Conservation (phyloP, 2,888 invertebrate genomes). For the Mythimna vitellina region DNA sequence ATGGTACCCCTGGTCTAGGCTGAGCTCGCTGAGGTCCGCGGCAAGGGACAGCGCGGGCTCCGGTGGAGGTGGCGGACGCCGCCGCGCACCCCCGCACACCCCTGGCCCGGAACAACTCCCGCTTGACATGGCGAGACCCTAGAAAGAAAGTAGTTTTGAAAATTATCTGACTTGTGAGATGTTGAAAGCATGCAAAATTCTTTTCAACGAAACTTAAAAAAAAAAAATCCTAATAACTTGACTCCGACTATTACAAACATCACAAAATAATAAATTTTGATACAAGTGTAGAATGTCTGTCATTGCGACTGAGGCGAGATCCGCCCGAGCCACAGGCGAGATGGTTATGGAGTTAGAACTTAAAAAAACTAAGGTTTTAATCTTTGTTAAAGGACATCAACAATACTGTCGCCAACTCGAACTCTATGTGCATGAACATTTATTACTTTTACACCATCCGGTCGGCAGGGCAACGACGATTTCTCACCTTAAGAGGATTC, state of each 20-base stretch:
- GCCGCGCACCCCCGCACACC: constrained; percentile 83
- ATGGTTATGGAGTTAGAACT: too few relatives aligned
- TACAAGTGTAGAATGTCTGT: too few relatives aligned
- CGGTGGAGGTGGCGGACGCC: constrained; percentile 86
- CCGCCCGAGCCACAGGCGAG: too few relatives aligned
- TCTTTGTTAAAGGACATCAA: too few relatives aligned
- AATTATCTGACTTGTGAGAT: background rate
- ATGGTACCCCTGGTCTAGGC: constrained; percentile 95
- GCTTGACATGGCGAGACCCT: constrained; percentile 84
- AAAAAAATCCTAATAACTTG: background rate
- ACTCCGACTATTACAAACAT: background rate
- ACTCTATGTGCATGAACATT: too few relatives aligned
- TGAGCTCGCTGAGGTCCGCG: constrained; percentile 90
- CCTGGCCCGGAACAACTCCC: constrained; percentile 86
- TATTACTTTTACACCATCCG: too few relatives aligned
- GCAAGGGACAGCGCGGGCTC: constrained; percentile 86
- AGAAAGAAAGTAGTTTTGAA: constrained; percentile 54
- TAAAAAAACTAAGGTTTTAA: too few relatives aligned
- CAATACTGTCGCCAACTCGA: too few relatives aligned
- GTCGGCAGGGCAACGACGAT: too few relatives aligned
- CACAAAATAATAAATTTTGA: background rate
- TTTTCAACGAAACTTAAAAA: background rate
- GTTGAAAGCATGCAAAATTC: background rate
- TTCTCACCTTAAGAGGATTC: too few relatives aligned
- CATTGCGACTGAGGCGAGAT: too few relatives aligned